These are phyloP conservation scores for Poecilia gillii DNA, from an alignment of 2,797 vertebrate species.

Conservation along the genomic window DNA sequence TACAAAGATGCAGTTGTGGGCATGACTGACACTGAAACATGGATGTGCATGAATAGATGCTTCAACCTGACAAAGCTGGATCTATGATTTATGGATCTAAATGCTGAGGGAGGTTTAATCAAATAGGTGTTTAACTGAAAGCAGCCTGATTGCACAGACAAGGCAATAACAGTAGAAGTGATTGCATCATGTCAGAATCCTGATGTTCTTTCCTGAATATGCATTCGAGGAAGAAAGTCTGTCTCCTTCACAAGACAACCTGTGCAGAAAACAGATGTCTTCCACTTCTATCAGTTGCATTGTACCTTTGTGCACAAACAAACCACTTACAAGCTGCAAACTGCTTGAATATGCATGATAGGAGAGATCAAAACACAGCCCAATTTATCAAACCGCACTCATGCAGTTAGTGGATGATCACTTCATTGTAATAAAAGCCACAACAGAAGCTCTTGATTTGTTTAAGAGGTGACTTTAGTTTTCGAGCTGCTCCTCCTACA, in stretches of 20 bases:
- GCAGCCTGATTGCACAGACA: slow-evolving; percentile 41
- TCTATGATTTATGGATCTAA: not conserved
- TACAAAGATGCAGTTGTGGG: not conserved
- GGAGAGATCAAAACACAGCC: slow-evolving; percentile 33
- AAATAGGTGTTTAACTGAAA: slow-evolving; percentile 29
- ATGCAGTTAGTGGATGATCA: slow-evolving; percentile 40
- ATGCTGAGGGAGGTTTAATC: not conserved
- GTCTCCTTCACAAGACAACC: slow-evolving; percentile 22
- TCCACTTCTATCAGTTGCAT: slow-evolving; percentile 3
- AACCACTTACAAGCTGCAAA: slow-evolving; percentile 20
- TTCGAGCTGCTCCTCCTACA: slow-evolving; percentile 19
- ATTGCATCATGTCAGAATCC: slow-evolving; percentile 20
- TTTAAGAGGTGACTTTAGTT: slow-evolving; percentile 34
- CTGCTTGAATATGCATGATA: slow-evolving; percentile 29
- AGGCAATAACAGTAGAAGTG: slow-evolving; percentile 25
- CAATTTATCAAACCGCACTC: slow-evolving; percentile 24
- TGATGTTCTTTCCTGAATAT: slow-evolving; percentile 31
- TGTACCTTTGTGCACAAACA: slow-evolving; percentile 21
- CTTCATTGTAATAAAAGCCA: slow-evolving; percentile 28
- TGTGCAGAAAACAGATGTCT: slow-evolving; percentile 35
- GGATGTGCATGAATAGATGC: not conserved
- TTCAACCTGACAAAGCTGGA: slow-evolving; percentile 1
- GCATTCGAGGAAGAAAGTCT: slow-evolving; percentile 7
- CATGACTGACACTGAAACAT: not conserved
- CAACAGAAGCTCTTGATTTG: slow-evolving; percentile 40